Conservation (phyloP, 2,888 invertebrate genomes). For the Drosophila vallismaia region DNA sequence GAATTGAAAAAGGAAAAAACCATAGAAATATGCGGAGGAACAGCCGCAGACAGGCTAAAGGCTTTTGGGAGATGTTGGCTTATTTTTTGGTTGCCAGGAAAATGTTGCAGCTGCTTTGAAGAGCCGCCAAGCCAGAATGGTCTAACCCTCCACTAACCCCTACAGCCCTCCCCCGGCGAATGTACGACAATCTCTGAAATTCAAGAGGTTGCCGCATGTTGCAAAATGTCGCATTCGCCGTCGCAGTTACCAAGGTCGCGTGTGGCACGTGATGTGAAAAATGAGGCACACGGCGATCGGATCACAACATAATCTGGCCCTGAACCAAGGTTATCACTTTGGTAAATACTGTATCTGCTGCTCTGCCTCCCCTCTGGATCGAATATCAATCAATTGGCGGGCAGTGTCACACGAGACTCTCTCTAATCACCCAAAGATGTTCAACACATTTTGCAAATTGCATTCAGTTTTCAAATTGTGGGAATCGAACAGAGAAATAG, state of each 20-base stretch:
- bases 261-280: slow-evolving; percentile 80
- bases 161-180: slow-evolving; percentile 27
- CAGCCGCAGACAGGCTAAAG: slow-evolving; percentile 58
- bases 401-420: slow-evolving; percentile 37
- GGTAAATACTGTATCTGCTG: slow-evolving; percentile 58
- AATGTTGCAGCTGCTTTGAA: slow-evolving; percentile 68
- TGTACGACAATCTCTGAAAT: slow-evolving; percentile 70
- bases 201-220: slow-evolving; percentile 75
- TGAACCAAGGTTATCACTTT: slow-evolving; percentile 73
- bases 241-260: slow-evolving; percentile 59
- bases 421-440: slow-evolving; percentile 52
- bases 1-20: slow-evolving; percentile 15
- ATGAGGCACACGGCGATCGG: slow-evolving; percentile 67
- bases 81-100: slow-evolving; percentile 33
- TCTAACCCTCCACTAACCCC: slow-evolving; percentile 27
- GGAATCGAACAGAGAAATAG: slow-evolving; percentile 34
- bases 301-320: slow-evolving; percentile 78
- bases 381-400: slow-evolving; percentile 73
- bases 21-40: slow-evolving; percentile 49
- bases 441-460: slow-evolving; percentile 71
- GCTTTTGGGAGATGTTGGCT: slow-evolving; percentile 30
- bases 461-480: slow-evolving; percentile 35
- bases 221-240: slow-evolving; percentile 74
- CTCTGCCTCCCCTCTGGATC: slow-evolving; percentile 35
- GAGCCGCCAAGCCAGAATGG: slow-evolving; percentile 31